These are phyloP conservation scores for Gonioctena quinquepunctata DNA, from an alignment of 1,140 invertebrate species.

Conservation along the genomic window DNA sequence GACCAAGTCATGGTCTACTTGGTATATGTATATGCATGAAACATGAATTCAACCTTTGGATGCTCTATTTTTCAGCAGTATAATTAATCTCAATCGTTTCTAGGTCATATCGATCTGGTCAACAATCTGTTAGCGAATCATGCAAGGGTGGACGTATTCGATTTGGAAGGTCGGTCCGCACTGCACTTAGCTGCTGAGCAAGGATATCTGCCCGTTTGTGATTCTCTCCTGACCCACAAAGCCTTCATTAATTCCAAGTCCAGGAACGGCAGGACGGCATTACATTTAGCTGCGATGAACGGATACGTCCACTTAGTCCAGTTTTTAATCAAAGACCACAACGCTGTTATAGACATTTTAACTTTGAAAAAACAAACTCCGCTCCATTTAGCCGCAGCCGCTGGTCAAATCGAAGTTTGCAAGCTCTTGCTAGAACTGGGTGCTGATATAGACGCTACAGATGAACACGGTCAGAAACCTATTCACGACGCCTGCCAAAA, in stretches of 20 bases:
- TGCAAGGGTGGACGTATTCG: constrained; percentile 98
- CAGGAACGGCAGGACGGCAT: constrained; percentile 78
- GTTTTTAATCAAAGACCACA: constrained; percentile 90
- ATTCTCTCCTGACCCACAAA: constrained; percentile 93
- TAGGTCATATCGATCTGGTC: constrained; percentile 81
- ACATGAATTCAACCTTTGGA: background rate
- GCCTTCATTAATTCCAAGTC: constrained; percentile 98
- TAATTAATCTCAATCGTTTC: constrained; percentile 23
- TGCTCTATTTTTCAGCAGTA: constrained; percentile 18
- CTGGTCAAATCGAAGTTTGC: constrained; percentile 94
- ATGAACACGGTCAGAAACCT: constrained; percentile 89
- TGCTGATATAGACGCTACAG: constrained; percentile 95
- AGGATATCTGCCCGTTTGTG: constrained; percentile 90
- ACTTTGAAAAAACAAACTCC: constrained; percentile 90
- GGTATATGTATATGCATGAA: too few relatives aligned
- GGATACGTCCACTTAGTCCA: constrained; percentile 88
- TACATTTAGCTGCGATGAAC: constrained; percentile 91
- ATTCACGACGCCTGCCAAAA: constrained; percentile 96
- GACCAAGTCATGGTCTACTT: too few relatives aligned
- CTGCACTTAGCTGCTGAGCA: constrained; percentile 94
- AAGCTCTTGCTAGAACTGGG: constrained; percentile 91
- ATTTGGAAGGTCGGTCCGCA: constrained; percentile 92
- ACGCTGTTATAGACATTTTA: constrained; percentile 92
- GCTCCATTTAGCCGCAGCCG: constrained; percentile 85
- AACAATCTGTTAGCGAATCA: constrained; percentile 86